These are phyloP conservation scores for Neodiprion pinetum DNA, from an alignment of 1,140 invertebrate genomes.

Conservation along the genomic window DNA sequence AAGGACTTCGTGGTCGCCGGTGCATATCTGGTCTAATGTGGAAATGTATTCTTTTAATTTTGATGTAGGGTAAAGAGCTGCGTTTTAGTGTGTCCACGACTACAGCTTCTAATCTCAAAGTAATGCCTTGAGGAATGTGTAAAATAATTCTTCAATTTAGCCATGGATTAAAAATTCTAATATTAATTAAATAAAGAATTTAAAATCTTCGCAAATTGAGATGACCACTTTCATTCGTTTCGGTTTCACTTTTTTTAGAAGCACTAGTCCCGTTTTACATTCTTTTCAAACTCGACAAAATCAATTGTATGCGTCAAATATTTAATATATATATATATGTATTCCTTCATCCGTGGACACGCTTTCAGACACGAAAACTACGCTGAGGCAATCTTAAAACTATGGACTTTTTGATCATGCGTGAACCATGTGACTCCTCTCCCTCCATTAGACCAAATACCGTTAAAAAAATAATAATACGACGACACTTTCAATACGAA, in stretches of 20 bases:
- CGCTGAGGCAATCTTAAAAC: constrained; percentile 63
- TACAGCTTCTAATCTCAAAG: constrained; percentile 16
- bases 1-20: constrained; percentile 45
- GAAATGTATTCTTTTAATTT: constrained; percentile 34
- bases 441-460: constrained; percentile 41
- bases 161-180: constrained; percentile 10
- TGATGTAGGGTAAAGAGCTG: constrained; percentile 32
- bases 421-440: constrained; percentile 41
- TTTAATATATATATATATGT: neutral
- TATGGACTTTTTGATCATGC: constrained; percentile 65
- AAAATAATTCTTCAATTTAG: constrained; percentile 18
- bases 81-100: constrained; percentile 41
- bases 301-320: neutral
- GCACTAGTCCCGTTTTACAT: neutral
- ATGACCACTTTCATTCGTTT: neutral
- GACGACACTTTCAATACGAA: neutral
- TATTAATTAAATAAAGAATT: neutral
- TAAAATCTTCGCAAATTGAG: constrained; percentile 6
- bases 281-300: neutral
- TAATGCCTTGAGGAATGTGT: constrained; percentile 23
- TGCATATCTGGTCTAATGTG: constrained; percentile 30
- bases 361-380: constrained; percentile 56
- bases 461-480: neutral
- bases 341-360: constrained; percentile 47
- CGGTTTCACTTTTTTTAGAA: constrained; percentile 3